Evolutionary conservation across 2,797 vertebrate species (phyloP).

Genomic region (Sebastes ruberrimus): DNA sequence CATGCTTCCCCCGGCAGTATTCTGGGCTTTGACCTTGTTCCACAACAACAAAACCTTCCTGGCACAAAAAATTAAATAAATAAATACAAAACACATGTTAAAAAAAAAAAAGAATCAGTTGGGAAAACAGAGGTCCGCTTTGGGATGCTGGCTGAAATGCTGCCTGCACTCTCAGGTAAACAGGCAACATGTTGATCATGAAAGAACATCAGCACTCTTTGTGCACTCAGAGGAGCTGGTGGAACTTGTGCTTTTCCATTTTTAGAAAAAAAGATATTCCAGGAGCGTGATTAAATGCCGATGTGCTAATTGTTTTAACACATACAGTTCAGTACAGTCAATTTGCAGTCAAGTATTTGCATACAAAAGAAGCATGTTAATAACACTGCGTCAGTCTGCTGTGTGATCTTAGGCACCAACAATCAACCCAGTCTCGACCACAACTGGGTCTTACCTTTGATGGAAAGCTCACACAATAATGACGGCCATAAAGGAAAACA

Average conservation of each 20-base stretch:
- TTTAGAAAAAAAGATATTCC: background rate
- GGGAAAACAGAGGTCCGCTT: constrained; percentile 13
- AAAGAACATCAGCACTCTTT: background rate
- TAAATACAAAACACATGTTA: background rate
- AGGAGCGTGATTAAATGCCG: background rate
- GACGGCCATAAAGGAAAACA: background rate
- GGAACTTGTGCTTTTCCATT: background rate
- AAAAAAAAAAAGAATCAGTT: background rate
- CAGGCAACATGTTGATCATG: background rate
- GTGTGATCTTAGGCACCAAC: constrained; percentile 4
- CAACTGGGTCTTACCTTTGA: background rate
- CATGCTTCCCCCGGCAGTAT: constrained; percentile 47
- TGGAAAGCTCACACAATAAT: background rate
- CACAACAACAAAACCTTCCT: constrained; percentile 34
- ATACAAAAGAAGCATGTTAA: constrained; percentile 10
- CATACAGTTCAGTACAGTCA: background rate
- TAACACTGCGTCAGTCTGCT: background rate
- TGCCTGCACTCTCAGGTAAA: constrained; percentile 12
- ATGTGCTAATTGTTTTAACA: constrained; percentile 18
- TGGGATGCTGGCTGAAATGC: constrained; percentile 6
- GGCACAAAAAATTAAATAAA: constrained; percentile 10
- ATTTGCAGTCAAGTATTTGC: constrained; percentile 11
- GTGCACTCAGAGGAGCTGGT: background rate
- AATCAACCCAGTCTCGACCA: background rate
- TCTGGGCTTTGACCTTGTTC: constrained; percentile 55